A percentile compares a stretch with the other conserved stretches of the same genome.
These are phyloP conservation scores for Mallotus villosus DNA, from an alignment of 2,797 vertebrate genomes.

Conservation along the genomic window DNA sequence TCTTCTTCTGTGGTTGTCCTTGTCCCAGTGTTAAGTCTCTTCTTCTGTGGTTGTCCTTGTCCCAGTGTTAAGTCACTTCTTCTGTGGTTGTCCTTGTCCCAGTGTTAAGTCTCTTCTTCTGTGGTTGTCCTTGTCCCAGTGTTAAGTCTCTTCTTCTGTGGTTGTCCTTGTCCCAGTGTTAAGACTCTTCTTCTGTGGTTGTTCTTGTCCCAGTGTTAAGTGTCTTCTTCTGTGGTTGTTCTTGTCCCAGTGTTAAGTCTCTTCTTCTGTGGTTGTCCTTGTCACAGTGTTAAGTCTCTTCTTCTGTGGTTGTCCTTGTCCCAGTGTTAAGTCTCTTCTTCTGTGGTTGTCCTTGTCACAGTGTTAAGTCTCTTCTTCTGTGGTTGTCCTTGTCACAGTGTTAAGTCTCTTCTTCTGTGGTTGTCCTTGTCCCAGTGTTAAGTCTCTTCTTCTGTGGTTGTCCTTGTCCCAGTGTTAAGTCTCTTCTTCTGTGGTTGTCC, in stretches of 20 bases:
- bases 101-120: too few relatives aligned
- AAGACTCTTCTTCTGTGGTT: too few relatives aligned
- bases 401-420: too few relatives aligned
- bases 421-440: neutral
- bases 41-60: neutral
- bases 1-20: neutral
- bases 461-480: neutral
- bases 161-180: neutral
- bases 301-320: neutral
- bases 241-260: neutral
- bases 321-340: too few relatives aligned
- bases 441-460: too few relatives aligned
- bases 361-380: too few relatives aligned
- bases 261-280: neutral
- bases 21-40: neutral
- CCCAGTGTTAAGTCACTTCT: too few relatives aligned
- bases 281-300: neutral
- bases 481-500: neutral
- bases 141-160: too few relatives aligned
- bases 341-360: neutral
- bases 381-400: neutral
- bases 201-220: neutral
- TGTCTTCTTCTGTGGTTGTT: neutral
- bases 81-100: neutral
- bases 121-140: neutral